phyloP scores from a whole-genome alignment of 2,888 invertebrate species.

The Leptinotarsa peninsularis region DNA sequence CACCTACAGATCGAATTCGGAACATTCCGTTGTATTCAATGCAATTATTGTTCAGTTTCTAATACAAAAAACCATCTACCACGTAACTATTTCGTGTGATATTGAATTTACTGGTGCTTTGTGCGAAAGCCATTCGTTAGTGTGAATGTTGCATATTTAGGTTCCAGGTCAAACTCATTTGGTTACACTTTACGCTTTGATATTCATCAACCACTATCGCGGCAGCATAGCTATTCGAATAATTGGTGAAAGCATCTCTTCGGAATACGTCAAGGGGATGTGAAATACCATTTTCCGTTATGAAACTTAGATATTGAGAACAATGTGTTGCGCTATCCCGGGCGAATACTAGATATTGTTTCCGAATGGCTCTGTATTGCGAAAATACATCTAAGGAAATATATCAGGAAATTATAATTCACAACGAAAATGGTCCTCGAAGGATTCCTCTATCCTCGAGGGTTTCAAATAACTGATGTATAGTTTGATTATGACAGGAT shows the following conservation, averaged over 20 bases:
- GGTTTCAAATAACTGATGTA: too few relatives aligned
- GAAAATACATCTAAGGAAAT: conserved; percentile 21
- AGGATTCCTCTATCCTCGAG: too few relatives aligned
- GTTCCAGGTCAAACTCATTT: conserved; percentile 10
- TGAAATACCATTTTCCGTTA: conserved; percentile 28
- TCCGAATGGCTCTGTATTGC: conserved; percentile 26
- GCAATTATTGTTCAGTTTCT: too few relatives aligned
- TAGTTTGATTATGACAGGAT: too few relatives aligned
- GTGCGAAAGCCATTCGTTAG: not conserved
- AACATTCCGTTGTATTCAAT: too few relatives aligned
- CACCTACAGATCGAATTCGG: too few relatives aligned
- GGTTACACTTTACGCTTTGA: conserved; percentile 3
- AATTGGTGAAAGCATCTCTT: conserved; percentile 22
- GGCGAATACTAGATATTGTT: conserved; percentile 25
- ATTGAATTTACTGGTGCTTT: not conserved
- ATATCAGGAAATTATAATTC: conserved; percentile 24
- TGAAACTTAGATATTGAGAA: conserved; percentile 26
- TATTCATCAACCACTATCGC: conserved; percentile 7
- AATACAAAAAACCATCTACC: too few relatives aligned
- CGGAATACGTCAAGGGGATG: conserved; percentile 3
- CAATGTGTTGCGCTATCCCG: conserved; percentile 13
- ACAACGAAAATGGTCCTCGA: not conserved
- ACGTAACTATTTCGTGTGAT: not conserved
- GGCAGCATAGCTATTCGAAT: not conserved
- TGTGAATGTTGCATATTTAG: not conserved